Conservation (phyloP, 2,888 invertebrate species). For the Dysmachus trigonus region DNA sequence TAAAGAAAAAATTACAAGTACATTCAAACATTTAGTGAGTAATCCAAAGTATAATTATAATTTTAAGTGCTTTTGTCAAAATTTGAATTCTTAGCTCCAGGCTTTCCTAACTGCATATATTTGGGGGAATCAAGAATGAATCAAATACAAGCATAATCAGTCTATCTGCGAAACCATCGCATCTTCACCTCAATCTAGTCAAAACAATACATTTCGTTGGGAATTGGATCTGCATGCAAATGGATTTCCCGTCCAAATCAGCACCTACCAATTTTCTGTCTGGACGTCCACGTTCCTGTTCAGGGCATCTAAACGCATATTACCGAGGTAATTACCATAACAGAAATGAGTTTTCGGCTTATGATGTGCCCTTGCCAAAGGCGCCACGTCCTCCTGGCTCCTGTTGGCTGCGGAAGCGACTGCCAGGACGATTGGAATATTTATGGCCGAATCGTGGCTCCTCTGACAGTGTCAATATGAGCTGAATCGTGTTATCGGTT, state of each 20-base stretch:
- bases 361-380: not conserved
- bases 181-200: not conserved
- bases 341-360: conserved; percentile 8
- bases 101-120: too few relatives aligned
- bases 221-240: not conserved
- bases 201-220: not conserved
- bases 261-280: not conserved
- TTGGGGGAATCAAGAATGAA: not conserved
- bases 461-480: conserved; percentile 4
- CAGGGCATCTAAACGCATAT: not conserved
- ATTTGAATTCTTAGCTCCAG: too few relatives aligned
- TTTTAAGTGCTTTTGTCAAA: too few relatives aligned
- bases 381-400: not conserved
- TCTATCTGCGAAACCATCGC: not conserved
- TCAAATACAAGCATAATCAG: not conserved
- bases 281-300: not conserved
- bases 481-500: not conserved
- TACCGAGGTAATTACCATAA: conserved; percentile 15
- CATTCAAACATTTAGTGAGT: too few relatives aligned
- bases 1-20: too few relatives aligned
- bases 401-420: not conserved
- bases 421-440: not conserved
- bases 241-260: not conserved
- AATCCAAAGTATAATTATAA: too few relatives aligned
- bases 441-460: not conserved